These are phyloP conservation scores for Tethya wilhelma DNA, from an alignment of 37 sponge, comb jelly and placozoan species.

Conservation along the genomic window DNA sequence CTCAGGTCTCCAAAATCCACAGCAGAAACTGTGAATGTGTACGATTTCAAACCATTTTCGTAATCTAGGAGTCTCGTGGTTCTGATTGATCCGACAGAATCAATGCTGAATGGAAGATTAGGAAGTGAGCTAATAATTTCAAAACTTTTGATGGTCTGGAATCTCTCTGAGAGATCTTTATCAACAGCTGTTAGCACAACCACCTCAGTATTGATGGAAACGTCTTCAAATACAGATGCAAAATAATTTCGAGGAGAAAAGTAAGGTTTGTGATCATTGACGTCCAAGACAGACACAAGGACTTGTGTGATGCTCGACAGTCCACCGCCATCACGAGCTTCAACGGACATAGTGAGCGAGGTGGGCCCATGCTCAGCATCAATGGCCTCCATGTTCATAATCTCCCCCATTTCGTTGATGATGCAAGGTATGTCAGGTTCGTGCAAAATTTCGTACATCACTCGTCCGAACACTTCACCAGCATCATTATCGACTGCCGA, in stretches of 20 bases:
- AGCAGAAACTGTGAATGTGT: conserved; percentile 54
- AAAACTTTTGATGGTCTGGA: conserved; percentile 15
- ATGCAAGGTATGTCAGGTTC: not conserved
- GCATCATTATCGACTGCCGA: conserved; percentile 42
- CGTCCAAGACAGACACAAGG: conserved; percentile 37
- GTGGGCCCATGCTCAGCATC: conserved; percentile 41
- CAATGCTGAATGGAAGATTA: conserved; percentile 47
- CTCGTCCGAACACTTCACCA: conserved; percentile 33
- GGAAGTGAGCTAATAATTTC: not conserved
- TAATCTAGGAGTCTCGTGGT: conserved; percentile 39
- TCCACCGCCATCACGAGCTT: conserved; percentile 53
- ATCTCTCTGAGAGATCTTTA: conserved; percentile 15
- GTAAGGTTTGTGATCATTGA: conserved; percentile 61
- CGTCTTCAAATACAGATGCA: conserved; percentile 41
- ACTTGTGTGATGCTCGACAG: conserved; percentile 26
- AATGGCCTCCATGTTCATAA: conserved; percentile 16
- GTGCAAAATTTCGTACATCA: conserved; percentile 22
- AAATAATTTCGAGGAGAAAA: conserved; percentile 16
- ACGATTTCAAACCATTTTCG: conserved; percentile 37
- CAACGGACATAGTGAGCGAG: conserved; percentile 13
- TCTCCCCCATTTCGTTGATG: conserved; percentile 29
- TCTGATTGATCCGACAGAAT: conserved; percentile 20
- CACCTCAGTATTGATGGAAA: conserved; percentile 2
- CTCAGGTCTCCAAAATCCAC: conserved; percentile 47
- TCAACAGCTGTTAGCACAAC: conserved; percentile 36